Conservation (phyloP, 2,888 invertebrate genomes). For the Pristionchus arcanus region DNA sequence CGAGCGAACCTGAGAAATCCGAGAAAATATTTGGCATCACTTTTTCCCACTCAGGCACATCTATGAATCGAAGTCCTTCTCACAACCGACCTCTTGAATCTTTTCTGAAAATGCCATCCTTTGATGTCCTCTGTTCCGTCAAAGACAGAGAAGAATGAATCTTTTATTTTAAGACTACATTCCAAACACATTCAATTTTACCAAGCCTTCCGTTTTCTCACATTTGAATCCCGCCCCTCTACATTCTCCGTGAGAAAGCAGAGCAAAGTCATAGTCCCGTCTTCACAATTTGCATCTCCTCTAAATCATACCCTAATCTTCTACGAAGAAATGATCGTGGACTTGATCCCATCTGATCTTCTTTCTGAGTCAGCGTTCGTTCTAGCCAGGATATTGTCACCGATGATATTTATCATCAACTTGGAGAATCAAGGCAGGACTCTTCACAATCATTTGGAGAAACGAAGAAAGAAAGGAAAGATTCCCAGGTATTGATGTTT, state of each 20-base stretch:
- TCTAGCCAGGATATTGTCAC: background rate
- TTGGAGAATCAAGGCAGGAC: background rate
- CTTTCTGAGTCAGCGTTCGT: background rate
- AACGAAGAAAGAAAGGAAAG: background rate
- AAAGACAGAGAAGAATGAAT: too few relatives aligned
- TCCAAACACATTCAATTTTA: too few relatives aligned
- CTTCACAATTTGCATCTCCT: background rate
- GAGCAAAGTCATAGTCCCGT: background rate
- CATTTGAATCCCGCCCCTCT: background rate
- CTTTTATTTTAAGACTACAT: too few relatives aligned
- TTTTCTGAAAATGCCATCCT: too few relatives aligned
- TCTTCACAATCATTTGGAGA: background rate
- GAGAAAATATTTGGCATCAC: too few relatives aligned
- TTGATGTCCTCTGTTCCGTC: too few relatives aligned
- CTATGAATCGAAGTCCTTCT: too few relatives aligned
- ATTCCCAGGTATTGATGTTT: background rate
- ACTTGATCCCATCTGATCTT: background rate
- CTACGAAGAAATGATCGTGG: background rate
- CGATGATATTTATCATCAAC: background rate
- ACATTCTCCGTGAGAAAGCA: background rate
- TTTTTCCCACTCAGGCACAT: too few relatives aligned
- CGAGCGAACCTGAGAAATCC: too few relatives aligned
- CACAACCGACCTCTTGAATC: too few relatives aligned
- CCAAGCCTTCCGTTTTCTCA: background rate
- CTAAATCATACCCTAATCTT: background rate